Evolutionary conservation across 2,888 invertebrate genomes (phyloP), one percentile per base, ranked within the genome.

Genomic region (Proisotoma minuta): DNA sequence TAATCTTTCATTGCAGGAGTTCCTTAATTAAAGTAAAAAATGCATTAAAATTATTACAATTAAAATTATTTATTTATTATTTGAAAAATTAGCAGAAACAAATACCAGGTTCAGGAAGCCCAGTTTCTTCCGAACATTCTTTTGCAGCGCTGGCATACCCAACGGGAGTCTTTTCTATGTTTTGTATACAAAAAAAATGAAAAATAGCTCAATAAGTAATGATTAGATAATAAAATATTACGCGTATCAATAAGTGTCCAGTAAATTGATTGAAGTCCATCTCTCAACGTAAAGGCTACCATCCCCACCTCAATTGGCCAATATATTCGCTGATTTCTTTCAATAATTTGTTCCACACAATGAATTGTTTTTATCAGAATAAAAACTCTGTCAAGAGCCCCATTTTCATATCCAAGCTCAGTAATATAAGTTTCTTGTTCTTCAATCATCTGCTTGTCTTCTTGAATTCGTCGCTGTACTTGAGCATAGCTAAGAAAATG

Each of bases 171-270:
- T 29, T 57, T 26, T 40, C 68, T 69, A 29, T 8, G 15, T 34
- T 34, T 15, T 28, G n/a, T 18, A 62, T 28, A 57, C 12, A 52
- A 15, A 23, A 28, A n/a, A n/a, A n/a, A n/a, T n/a, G n/a, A n/a
- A n/a, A n/a, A n/a, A n/a, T n/a, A n/a, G n/a, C n/a, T n/a, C 12
- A 3, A 20, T 47, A 47, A 34, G 26, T 24, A 26, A 43, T 29
- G 47, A n/a, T 34, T 53, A 23, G n/a, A 10, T 29, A 34, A 40
- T 51, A 15, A 15, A 18, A 39, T 22, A 53, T 59, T 65, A 73
- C 74, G 54, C 49, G 73, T 74, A 47, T 74, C 67, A n/a, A 74
- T 53, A 4, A 74, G 56, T 39, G 66, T 65, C 60, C 70, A 72
- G 47, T 66, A 70, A 20, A 50, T 39, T 0, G 59, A 50, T 20